Evolutionary conservation across 1,140 invertebrate genomes (phyloP), one percentile per base, ranked within the genome.

Genomic region (Oncopeltus fasciatus): DNA sequence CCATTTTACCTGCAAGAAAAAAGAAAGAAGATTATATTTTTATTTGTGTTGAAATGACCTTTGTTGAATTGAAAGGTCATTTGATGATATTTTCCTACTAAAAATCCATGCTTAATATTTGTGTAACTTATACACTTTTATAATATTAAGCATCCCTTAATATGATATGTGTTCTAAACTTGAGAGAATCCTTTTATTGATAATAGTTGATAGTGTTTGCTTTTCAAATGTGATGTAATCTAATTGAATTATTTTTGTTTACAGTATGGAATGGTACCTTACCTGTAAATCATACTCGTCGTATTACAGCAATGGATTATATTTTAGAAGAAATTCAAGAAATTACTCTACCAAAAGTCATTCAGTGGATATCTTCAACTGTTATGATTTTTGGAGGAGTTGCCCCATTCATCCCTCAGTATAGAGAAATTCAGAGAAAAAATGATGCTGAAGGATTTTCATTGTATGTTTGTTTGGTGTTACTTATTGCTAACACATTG

Each of bases 391-490:
- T 97, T 70, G 95, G 95, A 46, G 94, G 94, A 63, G 78, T 89
- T 28, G 80, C 90, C 49, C 88, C 77, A 57, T 92, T 88, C 68
- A 87, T 98, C 66, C 94, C 94, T 16, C 94, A 98, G 72, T 98
- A 98, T 70, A 77, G 82, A 66, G 89, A 97, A 76, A 98, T 99
- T 58, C 87, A 84, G 71, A 81, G 79, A 68, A 90, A 88, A 26
- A 84, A 91, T 72, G 92, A 96, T 77, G 85, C 92, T 20, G 91
- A 92, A 69, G 96, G 96, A 3, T 99, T 99, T 76, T 98, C 95
- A 0, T 77, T 95, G 3, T 92, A 94, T 72, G 96, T 99, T 43
- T 99, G 96, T 72, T 78, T 99, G 33, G 87, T 92, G 2, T 80
- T 99, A 21, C 78, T 98, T 31, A 81, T 98, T 71, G 95, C 96